Percentiles rank a stretch among this genome's conserved stretches.
These are phyloP conservation scores for Lepetodrilus schrolli DNA, from an alignment of 2,888 invertebrate species.

Conservation along the genomic window DNA sequence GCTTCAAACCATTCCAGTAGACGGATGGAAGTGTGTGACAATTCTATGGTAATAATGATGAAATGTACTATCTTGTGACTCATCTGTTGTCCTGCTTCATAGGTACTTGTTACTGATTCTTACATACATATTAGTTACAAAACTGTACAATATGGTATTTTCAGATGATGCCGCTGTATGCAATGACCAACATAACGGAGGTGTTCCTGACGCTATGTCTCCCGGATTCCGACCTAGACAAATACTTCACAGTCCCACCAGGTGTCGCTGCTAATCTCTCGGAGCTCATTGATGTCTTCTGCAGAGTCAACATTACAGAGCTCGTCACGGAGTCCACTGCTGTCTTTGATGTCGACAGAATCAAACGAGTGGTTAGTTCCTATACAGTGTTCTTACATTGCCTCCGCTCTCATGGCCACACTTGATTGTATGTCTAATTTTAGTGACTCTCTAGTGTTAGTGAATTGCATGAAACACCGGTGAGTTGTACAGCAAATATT, in stretches of 20 bases:
- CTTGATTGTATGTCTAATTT: too few relatives aligned
- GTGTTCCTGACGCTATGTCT: conserved; percentile 48
- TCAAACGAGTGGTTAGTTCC: conserved; percentile 35
- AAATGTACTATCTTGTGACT: too few relatives aligned
- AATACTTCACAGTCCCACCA: conserved; percentile 50
- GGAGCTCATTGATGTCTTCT: conserved; percentile 49
- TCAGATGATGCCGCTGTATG: conserved; percentile 43
- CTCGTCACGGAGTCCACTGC: conserved; percentile 38
- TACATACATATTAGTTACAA: background rate
- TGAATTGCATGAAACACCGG: too few relatives aligned
- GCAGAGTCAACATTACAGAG: conserved; percentile 47
- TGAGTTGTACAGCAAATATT: background rate
- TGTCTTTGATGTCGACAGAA: conserved; percentile 38
- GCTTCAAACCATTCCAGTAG: too few relatives aligned
- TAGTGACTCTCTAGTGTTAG: too few relatives aligned
- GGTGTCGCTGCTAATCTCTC: conserved; percentile 43
- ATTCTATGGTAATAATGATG: too few relatives aligned
- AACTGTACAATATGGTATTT: background rate
- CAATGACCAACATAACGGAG: conserved; percentile 36
- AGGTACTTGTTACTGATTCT: background rate
- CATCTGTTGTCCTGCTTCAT: background rate
- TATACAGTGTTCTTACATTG: too few relatives aligned
- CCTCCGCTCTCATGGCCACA: too few relatives aligned
- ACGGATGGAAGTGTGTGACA: too few relatives aligned
- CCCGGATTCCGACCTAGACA: conserved; percentile 36